phyloP scores from a whole-genome alignment of 2,888 invertebrate genomes.

The Luperina nickerlii region DNA sequence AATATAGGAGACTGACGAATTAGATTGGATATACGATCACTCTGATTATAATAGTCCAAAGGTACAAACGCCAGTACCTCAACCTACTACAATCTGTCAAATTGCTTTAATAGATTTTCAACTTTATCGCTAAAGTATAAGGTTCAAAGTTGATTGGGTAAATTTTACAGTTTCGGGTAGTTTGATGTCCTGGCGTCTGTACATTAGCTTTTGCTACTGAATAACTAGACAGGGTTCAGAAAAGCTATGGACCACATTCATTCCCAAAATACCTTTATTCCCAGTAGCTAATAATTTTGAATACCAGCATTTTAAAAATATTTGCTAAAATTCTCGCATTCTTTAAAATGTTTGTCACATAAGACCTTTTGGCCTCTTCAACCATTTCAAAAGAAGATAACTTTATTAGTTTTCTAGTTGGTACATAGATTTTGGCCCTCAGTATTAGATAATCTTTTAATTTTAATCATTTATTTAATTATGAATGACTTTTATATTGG shows the following conservation, averaged over 20 bases:
- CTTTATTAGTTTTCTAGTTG: not conserved
- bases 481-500: slow-evolving; percentile 25
- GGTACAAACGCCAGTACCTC: too few relatives aligned
- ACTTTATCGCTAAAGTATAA: too few relatives aligned
- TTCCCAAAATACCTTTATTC: not conserved
- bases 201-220: not conserved
- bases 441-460: not conserved
- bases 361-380: not conserved
- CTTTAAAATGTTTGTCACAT: not conserved
- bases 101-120: too few relatives aligned
- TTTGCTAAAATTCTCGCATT: not conserved
- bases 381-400: not conserved
- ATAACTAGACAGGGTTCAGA: not conserved
- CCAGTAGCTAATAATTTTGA: not conserved
- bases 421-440: slow-evolving; percentile 1
- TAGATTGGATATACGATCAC: not conserved
- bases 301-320: not conserved
- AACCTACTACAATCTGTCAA: too few relatives aligned
- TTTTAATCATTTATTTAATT: slow-evolving; percentile 31
- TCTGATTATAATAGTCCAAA: not conserved
- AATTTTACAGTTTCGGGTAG: too few relatives aligned
- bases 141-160: too few relatives aligned
- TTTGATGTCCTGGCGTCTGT: too few relatives aligned
- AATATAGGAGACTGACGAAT: not conserved
- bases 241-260: not conserved